These are phyloP conservation scores for Blennius ocellaris DNA, from an alignment of 2,113 vertebrate genomes.

Conservation along the genomic window DNA sequence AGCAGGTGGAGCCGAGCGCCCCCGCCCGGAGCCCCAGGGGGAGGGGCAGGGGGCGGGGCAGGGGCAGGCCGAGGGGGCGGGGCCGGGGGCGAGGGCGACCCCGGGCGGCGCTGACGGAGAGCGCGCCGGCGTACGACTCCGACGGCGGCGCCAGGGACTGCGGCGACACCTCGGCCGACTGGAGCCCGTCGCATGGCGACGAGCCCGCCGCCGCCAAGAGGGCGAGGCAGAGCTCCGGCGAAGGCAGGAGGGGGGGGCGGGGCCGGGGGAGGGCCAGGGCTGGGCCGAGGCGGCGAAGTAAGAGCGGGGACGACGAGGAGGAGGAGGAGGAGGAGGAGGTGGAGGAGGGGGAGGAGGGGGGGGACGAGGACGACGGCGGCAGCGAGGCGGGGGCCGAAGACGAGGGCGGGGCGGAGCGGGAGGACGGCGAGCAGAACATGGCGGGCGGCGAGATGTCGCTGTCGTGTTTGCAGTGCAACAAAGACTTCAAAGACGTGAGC, in stretches of 20 bases:
- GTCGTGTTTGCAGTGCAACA: slow-evolving; percentile 91
- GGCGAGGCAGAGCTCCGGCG: slow-evolving; percentile 18
- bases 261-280: slow-evolving; percentile 47
- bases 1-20: slow-evolving; percentile 31
- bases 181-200: slow-evolving; percentile 68
- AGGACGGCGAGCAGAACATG: slow-evolving; percentile 68
- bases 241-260: slow-evolving; percentile 55
- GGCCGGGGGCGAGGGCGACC: slow-evolving; percentile 43
- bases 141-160: slow-evolving; percentile 64
- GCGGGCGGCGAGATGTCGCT: slow-evolving; percentile 68
- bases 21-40: slow-evolving; percentile 30
- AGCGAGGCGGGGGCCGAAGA: neutral
- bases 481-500: slow-evolving; percentile 93
- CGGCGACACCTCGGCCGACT: slow-evolving; percentile 69
- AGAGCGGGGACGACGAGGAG: neutral
- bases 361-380: slow-evolving; percentile 21
- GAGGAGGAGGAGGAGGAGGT: slow-evolving; percentile 3
- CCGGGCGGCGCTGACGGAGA: slow-evolving; percentile 39
- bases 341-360: slow-evolving; percentile 9
- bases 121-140: slow-evolving; percentile 40
- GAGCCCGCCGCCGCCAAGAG: slow-evolving; percentile 51
- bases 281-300: neutral
- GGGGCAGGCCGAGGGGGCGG: slow-evolving; percentile 44
- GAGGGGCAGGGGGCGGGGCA: slow-evolving; percentile 41
- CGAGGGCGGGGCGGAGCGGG: slow-evolving; percentile 70